These are phyloP conservation scores for Fragum sueziense DNA, from an alignment of 2,888 invertebrate species.

Conservation along the genomic window DNA sequence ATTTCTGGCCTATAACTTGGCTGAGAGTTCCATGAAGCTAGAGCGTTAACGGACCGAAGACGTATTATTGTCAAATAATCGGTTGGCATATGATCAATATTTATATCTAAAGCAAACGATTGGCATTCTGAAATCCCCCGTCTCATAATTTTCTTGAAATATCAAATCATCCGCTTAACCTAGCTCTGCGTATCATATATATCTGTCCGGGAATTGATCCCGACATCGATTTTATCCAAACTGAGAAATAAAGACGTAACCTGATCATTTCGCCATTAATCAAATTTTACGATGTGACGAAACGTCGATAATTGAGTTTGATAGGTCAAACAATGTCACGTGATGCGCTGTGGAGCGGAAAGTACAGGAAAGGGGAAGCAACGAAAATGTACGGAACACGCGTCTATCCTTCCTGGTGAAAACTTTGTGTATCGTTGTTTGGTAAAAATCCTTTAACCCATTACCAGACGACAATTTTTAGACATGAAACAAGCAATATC, in stretches of 20 bases:
- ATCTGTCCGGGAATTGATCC: conserved; percentile 31
- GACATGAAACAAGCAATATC: too few species aligned
- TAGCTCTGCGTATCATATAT: not conserved
- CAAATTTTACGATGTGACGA: conserved; percentile 45
- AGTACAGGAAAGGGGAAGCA: not conserved
- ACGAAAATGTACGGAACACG: not conserved
- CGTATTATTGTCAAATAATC: too few species aligned
- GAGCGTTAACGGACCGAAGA: too few species aligned
- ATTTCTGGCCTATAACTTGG: too few species aligned
- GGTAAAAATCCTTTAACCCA: too few species aligned
- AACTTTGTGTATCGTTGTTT: not conserved
- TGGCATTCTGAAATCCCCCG: too few species aligned
- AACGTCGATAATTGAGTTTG: conserved; percentile 49
- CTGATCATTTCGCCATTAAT: conserved; percentile 55
- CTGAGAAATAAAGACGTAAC: conserved; percentile 50
- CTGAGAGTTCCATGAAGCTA: too few species aligned
- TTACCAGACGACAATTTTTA: too few species aligned
- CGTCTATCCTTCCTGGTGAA: not conserved
- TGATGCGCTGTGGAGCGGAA: conserved; percentile 31
- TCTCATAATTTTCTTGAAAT: not conserved
- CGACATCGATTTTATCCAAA: conserved; percentile 42
- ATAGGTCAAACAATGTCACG: conserved; percentile 41
- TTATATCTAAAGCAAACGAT: too few species aligned
- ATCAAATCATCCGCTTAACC: not conserved
- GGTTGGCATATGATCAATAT: too few species aligned